Evolutionary conservation across 2,113 vertebrate species (phyloP).

Genomic region (Tragelaphus imberbis): DNA sequence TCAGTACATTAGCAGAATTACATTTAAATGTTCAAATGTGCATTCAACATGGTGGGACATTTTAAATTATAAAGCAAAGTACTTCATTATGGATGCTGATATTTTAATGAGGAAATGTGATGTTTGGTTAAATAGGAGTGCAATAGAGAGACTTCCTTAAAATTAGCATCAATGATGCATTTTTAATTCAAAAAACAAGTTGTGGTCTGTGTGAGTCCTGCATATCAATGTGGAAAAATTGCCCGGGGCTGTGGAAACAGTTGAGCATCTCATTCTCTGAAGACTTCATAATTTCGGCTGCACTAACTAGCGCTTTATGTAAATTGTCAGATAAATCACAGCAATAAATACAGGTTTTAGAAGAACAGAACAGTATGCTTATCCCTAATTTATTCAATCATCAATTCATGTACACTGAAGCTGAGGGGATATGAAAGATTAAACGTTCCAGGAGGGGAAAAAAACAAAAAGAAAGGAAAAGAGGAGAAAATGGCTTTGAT

Average conservation of each 20-base stretch:
- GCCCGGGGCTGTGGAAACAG: slow-evolving; percentile 73
- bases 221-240: slow-evolving; percentile 69
- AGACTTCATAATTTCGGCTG: slow-evolving; percentile 79
- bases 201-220: slow-evolving; percentile 52
- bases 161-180: slow-evolving; percentile 67
- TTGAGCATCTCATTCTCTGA: slow-evolving; percentile 74
- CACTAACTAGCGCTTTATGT: slow-evolving; percentile 73
- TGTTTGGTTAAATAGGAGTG: slow-evolving; percentile 66
- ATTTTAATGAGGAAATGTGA: slow-evolving; percentile 70
- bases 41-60: slow-evolving; percentile 67
- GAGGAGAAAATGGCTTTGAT: slow-evolving; percentile 43
- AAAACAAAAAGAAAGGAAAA: not conserved
- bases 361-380: slow-evolving; percentile 72
- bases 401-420: slow-evolving; percentile 61
- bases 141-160: slow-evolving; percentile 65
- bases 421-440: slow-evolving; percentile 62
- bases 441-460: slow-evolving; percentile 23
- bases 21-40: slow-evolving; percentile 75
- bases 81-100: slow-evolving; percentile 66
- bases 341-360: slow-evolving; percentile 73
- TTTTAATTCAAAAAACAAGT: slow-evolving; percentile 70
- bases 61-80: slow-evolving; percentile 72
- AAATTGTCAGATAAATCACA: slow-evolving; percentile 78
- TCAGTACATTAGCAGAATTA: slow-evolving; percentile 72
- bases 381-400: slow-evolving; percentile 73